These are phyloP conservation scores for Lingula anatina DNA, from an alignment of 2,888 invertebrate species.

Conservation along the genomic window DNA sequence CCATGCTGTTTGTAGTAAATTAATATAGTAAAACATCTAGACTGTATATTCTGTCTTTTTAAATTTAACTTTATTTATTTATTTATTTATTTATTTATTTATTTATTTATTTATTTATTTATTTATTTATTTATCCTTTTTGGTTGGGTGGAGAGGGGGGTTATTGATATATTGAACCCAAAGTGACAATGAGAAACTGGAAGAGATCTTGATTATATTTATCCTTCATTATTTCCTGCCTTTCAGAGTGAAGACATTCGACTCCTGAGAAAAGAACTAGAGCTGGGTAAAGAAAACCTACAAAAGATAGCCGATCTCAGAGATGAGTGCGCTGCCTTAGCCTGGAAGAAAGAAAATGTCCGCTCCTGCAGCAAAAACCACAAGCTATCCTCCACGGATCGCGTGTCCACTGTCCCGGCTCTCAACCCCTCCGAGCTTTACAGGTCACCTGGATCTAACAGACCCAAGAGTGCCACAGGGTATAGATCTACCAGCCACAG, in stretches of 20 bases:
- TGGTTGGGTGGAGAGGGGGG: too few species aligned
- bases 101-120: too few species aligned
- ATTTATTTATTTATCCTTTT: too few species aligned
- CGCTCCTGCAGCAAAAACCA: neutral
- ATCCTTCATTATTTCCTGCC: conserved; percentile 1
- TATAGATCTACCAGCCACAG: neutral
- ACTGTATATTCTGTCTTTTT: too few species aligned
- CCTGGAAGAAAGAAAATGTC: conserved; percentile 38
- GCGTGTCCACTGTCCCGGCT: neutral
- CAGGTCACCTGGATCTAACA: neutral
- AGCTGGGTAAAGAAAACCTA: conserved; percentile 34
- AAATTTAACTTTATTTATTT: too few species aligned
- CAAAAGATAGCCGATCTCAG: conserved; percentile 41
- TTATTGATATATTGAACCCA: too few species aligned
- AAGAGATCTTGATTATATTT: too few species aligned
- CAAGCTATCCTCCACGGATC: neutral
- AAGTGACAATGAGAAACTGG: too few species aligned
- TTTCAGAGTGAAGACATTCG: conserved; percentile 51
- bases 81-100: too few species aligned
- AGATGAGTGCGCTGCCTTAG: conserved; percentile 45
- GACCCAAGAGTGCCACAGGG: conserved; percentile 11
- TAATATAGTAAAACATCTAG: too few species aligned
- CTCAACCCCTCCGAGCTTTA: neutral
- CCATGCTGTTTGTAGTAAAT: too few species aligned
- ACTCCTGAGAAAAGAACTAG: conserved; percentile 40